Conservation (phyloP, 2,888 invertebrate genomes). For the Automeris io region DNA sequence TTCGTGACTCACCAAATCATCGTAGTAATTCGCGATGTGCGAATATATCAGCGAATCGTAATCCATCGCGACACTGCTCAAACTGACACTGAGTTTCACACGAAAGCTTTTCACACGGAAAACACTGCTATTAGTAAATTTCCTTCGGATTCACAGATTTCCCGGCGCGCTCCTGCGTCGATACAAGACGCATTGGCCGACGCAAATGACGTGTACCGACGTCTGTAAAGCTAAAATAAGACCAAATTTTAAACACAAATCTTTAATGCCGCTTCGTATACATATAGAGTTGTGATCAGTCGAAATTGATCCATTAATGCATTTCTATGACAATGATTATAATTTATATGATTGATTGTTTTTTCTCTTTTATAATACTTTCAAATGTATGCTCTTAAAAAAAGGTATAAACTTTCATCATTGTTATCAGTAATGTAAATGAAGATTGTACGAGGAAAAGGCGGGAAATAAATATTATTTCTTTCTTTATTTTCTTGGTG, state of each 20-base stretch:
- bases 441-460: too few relatives aligned
- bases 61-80: slow-evolving; percentile 72
- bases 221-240: slow-evolving; percentile 78
- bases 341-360: too few relatives aligned
- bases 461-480: too few relatives aligned
- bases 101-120: slow-evolving; percentile 16
- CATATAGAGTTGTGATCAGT: slow-evolving; percentile 50
- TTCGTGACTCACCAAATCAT: slow-evolving; percentile 78
- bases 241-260: slow-evolving; percentile 78
- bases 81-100: slow-evolving; percentile 12
- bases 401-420: too few relatives aligned
- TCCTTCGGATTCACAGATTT: slow-evolving; percentile 6
- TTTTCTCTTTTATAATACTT: too few relatives aligned
- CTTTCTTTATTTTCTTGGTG: too few relatives aligned
- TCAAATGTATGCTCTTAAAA: too few relatives aligned
- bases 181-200: slow-evolving; percentile 72
- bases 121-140: slow-evolving; percentile 9
- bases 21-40: slow-evolving; percentile 80
- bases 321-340: too few relatives aligned
- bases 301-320: too few relatives aligned
- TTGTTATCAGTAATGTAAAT: too few relatives aligned
- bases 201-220: slow-evolving; percentile 70
- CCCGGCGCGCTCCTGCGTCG: slow-evolving; percentile 38
- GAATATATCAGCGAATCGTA: slow-evolving; percentile 81
- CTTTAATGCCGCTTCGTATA: slow-evolving; percentile 55